phyloP scores from a whole-genome alignment of 1,140 invertebrate species.

The Battus philenor region DNA sequence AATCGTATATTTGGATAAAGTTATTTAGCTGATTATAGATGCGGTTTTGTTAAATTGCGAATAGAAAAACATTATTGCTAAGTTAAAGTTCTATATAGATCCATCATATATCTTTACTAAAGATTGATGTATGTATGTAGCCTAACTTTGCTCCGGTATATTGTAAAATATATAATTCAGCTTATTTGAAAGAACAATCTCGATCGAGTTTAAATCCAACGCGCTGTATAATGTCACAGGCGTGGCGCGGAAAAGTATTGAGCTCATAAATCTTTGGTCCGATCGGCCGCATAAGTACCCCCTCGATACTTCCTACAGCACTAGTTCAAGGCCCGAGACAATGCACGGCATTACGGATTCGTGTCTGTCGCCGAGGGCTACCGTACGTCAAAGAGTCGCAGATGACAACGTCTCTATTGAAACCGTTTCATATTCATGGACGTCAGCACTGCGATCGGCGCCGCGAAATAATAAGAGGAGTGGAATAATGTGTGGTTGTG shows the following conservation, averaged over 20 bases:
- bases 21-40: too few species aligned
- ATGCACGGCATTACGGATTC: constrained; percentile 44
- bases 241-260: constrained; percentile 10
- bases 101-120: too few species aligned
- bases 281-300: constrained; percentile 24
- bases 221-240: neutral
- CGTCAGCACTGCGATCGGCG: constrained; percentile 37
- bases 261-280: constrained; percentile 15
- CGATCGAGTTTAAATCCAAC: neutral
- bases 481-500: constrained; percentile 46
- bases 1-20: too few species aligned
- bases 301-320: constrained; percentile 30
- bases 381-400: constrained; percentile 46
- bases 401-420: constrained; percentile 67
- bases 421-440: constrained; percentile 61
- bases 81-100: too few species aligned
- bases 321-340: constrained; percentile 48
- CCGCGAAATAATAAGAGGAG: constrained; percentile 49
- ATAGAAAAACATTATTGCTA: too few species aligned
- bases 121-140: too few species aligned
- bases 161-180: too few species aligned
- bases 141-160: too few species aligned
- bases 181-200: neutral
- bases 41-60: too few species aligned
- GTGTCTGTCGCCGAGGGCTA: constrained; percentile 38